phyloP scores from a whole-genome alignment of 2,797 vertebrate species.

The Numenius phaeopus region DNA sequence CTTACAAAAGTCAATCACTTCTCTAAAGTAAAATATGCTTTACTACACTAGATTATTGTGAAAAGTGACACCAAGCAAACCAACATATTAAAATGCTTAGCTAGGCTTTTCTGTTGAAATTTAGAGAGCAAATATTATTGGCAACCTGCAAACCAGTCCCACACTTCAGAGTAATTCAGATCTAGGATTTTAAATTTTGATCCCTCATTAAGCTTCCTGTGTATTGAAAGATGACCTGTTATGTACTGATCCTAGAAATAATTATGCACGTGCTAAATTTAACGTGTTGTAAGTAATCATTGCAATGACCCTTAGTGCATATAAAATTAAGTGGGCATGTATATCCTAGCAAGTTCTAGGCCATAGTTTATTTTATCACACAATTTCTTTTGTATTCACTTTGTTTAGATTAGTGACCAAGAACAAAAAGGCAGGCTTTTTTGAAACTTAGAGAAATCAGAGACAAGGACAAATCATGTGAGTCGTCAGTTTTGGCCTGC shows the following conservation, averaged over 20 bases:
- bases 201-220: background rate
- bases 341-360: background rate
- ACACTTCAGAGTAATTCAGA: background rate
- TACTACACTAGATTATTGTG: background rate
- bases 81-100: background rate
- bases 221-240: background rate
- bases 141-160: background rate
- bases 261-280: background rate
- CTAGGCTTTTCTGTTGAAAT: background rate
- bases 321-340: background rate
- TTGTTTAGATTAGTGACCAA: background rate
- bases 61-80: background rate
- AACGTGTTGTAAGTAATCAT: background rate
- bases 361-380: background rate
- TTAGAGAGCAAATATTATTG: background rate
- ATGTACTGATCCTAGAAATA: background rate
- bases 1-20: background rate
- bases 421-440: background rate
- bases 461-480: background rate
- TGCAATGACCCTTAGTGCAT: background rate
- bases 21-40: background rate
- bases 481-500: background rate
- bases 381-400: background rate
- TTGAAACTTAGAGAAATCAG: background rate
- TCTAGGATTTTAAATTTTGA: background rate